Evolutionary conservation across 2,888 invertebrate genomes (phyloP).

Genomic region (Saturnia japonica): DNA sequence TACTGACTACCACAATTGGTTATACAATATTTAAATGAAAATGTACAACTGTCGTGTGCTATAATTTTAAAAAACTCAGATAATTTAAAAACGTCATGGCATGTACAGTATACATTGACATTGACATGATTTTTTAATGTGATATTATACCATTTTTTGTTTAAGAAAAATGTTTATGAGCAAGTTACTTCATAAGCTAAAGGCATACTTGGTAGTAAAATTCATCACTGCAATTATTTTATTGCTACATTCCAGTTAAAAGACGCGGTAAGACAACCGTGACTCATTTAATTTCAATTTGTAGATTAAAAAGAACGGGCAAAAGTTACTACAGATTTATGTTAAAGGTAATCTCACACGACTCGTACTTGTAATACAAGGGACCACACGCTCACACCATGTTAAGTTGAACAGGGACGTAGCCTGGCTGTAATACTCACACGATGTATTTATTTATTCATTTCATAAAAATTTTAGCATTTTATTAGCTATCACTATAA

Average conservation of each 20-base stretch:
- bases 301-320: slow-evolving; percentile 24
- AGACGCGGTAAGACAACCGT: background rate
- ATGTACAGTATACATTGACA: too few species aligned
- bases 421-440: background rate
- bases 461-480: background rate
- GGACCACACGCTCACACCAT: slow-evolving; percentile 45
- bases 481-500: background rate
- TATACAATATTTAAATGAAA: background rate
- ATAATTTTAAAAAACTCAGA: background rate
- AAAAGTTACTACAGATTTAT: slow-evolving; percentile 28
- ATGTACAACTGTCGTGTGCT: background rate
- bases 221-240: background rate
- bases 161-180: background rate
- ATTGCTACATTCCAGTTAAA: slow-evolving; percentile 11
- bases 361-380: slow-evolving; percentile 51
- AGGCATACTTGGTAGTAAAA: background rate
- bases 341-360: slow-evolving; percentile 35
- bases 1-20: background rate
- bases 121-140: too few species aligned
- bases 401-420: slow-evolving; percentile 25
- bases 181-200: background rate
- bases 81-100: too few species aligned
- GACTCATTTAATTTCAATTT: slow-evolving; percentile 20
- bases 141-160: too few species aligned
- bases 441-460: slow-evolving; percentile 1